Percentiles rank a stretch among this genome's conserved stretches.
Conservation (phyloP, 2,113 vertebrate species). For the Gasterosteus nipponicus region DNA sequence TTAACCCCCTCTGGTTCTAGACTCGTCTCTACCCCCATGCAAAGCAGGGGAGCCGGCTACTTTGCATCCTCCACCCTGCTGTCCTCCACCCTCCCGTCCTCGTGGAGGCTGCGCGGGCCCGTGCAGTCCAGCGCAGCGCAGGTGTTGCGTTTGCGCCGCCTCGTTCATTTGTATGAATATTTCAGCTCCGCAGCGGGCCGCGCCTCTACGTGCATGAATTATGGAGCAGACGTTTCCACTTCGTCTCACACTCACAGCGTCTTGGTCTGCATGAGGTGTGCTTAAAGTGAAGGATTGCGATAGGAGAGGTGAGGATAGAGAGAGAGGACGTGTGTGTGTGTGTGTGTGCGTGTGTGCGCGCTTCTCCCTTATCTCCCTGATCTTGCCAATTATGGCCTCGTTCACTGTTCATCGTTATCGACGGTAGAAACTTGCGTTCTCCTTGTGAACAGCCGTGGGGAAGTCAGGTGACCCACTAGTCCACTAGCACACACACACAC, state of each 20-base stretch:
- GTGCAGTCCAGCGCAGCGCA: constrained; percentile 4
- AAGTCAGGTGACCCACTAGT: constrained; percentile 2
- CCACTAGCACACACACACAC: background rate
- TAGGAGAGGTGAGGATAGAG: constrained; percentile 7
- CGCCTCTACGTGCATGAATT: constrained; percentile 62
- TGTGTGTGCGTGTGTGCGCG: background rate
- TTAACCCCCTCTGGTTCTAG: no score
- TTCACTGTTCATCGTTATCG: constrained; percentile 30
- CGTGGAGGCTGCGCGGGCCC: constrained; percentile 15
- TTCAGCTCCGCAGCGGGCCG: constrained; percentile 63
- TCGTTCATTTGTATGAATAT: constrained; percentile 71
- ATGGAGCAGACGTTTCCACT: constrained; percentile 70
- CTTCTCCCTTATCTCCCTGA: background rate
- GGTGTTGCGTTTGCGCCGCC: constrained; percentile 46
- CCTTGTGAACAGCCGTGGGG: constrained; percentile 27
- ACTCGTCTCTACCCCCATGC: no score
- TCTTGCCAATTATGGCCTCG: constrained; percentile 1
- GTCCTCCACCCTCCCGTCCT: no score
- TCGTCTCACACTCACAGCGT: constrained; percentile 49
- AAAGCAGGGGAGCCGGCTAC: no score
- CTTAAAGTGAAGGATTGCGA: constrained; percentile 27
- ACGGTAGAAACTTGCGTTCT: constrained; percentile 29
- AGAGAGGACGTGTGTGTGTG: background rate
- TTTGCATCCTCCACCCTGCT: no score
- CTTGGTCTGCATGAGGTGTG: constrained; percentile 48